Evolutionary conservation across 2,113 vertebrate genomes (phyloP).

Genomic region (Spilogale gracilis): DNA sequence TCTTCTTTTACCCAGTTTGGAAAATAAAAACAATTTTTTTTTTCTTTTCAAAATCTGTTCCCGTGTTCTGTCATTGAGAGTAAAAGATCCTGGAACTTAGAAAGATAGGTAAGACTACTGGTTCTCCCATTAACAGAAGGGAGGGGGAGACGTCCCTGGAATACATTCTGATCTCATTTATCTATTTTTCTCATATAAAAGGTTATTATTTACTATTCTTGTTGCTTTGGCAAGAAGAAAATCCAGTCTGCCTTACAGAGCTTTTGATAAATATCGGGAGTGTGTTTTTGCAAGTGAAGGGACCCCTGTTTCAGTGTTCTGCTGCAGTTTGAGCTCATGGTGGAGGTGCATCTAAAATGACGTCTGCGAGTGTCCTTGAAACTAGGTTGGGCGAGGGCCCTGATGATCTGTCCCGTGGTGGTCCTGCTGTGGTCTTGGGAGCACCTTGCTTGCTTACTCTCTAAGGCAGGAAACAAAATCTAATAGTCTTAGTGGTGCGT

Average conservation of each 20-base stretch:
- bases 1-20: not conserved
- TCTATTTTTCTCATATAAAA: slow-evolving; percentile 5
- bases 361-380: not conserved
- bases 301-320: not conserved
- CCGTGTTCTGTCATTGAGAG: not conserved
- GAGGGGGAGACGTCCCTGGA: not conserved
- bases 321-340: not conserved
- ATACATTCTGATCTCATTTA: slow-evolving; percentile 12
- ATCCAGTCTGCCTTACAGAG: not conserved
- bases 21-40: slow-evolving; percentile 35
- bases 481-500: not conserved
- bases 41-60: slow-evolving; percentile 38
- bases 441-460: not conserved
- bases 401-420: not conserved
- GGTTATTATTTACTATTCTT: slow-evolving; percentile 40
- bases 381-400: not conserved
- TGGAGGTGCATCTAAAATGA: not conserved
- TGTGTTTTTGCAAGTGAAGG: slow-evolving; percentile 62
- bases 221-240: not conserved
- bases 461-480: not conserved
- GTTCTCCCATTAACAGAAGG: slow-evolving; percentile 1
- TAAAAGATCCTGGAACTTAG: slow-evolving; percentile 24
- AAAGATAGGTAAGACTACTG: not conserved
- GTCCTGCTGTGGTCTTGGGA: not conserved
- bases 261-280: slow-evolving; percentile 44